These are phyloP conservation scores for Oedothorax gibbosus DNA, from an alignment of 1,140 invertebrate species.

Conservation along the genomic window DNA sequence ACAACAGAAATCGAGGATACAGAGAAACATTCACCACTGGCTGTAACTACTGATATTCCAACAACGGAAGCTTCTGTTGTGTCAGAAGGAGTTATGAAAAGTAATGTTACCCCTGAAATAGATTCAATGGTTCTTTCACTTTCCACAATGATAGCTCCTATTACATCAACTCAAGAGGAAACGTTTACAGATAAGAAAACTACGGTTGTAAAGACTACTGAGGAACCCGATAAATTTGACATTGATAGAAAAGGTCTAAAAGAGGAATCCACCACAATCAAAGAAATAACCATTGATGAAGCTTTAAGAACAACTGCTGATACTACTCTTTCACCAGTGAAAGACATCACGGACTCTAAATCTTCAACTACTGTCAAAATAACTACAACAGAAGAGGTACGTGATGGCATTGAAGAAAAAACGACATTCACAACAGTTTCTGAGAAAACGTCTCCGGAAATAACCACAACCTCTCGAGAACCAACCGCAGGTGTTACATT, in stretches of 20 bases:
- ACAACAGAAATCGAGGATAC: slow-evolving; percentile 55
- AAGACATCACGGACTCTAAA: not conserved
- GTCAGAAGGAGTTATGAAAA: slow-evolving; percentile 1
- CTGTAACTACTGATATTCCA: too few species aligned
- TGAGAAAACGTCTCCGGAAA: not conserved
- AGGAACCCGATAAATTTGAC: too few species aligned
- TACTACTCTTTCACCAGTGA: not conserved
- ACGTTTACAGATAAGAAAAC: too few species aligned
- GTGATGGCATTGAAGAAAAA: not conserved
- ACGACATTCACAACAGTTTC: not conserved
- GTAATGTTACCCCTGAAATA: slow-evolving; percentile 13
- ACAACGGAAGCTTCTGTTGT: not conserved
- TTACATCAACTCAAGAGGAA: not conserved
- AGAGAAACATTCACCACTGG: not conserved
- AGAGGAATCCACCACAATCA: not conserved
- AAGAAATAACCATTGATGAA: not conserved
- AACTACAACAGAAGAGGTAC: not conserved
- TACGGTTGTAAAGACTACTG: too few species aligned
- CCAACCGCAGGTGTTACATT: not conserved
- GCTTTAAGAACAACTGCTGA: not conserved
- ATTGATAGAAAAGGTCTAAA: too few species aligned
- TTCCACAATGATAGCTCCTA: not conserved
- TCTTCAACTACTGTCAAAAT: not conserved
- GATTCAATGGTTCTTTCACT: slow-evolving; percentile 26
- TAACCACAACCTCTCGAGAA: not conserved